Conservation (phyloP, 2,888 invertebrate species). For the Oasisia sp. region DNA sequence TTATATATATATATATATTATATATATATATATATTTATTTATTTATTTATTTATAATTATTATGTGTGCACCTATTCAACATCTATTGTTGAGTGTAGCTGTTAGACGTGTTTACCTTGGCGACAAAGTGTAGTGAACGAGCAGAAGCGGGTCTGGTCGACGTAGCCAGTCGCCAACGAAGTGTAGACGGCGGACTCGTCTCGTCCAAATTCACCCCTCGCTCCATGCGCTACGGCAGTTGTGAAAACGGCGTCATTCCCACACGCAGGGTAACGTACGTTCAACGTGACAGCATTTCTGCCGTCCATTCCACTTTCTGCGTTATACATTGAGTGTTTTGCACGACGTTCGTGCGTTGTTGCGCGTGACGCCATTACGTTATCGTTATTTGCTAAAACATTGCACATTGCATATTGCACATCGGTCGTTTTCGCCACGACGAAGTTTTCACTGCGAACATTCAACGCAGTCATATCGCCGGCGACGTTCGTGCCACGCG, state of each 20-base stretch:
- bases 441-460: neutral
- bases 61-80: too few relatives aligned
- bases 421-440: neutral
- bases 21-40: too few relatives aligned
- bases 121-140: neutral
- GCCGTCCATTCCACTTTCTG: neutral
- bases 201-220: neutral
- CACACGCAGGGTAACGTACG: neutral
- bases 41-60: too few relatives aligned
- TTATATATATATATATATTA: too few relatives aligned
- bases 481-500: neutral
- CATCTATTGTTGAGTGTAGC: neutral
- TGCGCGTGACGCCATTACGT: neutral
- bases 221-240: neutral
- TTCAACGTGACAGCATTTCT: neutral
- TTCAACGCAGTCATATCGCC: neutral
- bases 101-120: neutral
- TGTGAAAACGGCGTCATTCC: neutral
- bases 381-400: neutral
- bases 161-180: neutral
- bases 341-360: neutral
- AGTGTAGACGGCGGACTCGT: neutral
- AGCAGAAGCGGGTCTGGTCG: neutral
- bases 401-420: constrained; percentile 5
- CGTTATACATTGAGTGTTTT: neutral